These are phyloP conservation scores for Ophion costatus DNA, from an alignment of 2,888 invertebrate genomes.

Conservation along the genomic window DNA sequence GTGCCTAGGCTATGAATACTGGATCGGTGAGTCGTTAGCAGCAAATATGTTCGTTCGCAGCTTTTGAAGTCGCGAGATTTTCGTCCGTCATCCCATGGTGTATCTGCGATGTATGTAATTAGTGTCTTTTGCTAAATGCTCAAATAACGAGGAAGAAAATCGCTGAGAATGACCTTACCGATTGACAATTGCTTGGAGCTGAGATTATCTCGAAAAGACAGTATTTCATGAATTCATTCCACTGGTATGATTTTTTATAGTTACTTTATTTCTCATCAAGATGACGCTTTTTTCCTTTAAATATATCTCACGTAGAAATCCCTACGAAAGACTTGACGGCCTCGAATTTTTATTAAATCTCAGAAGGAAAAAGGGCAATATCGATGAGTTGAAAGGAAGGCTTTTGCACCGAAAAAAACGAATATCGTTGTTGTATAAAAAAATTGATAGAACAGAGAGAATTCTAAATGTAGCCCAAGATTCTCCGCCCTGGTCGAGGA, in stretches of 20 bases:
- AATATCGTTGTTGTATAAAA: neutral
- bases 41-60: slow-evolving; percentile 38
- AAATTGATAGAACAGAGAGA: slow-evolving; percentile 2
- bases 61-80: slow-evolving; percentile 23
- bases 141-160: slow-evolving; percentile 23
- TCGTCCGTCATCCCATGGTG: slow-evolving; percentile 12
- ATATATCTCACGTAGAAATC: neutral
- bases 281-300: neutral
- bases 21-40: slow-evolving; percentile 63
- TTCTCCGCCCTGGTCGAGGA: slow-evolving; percentile 41
- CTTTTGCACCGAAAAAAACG: neutral
- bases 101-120: slow-evolving; percentile 15
- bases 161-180: neutral
- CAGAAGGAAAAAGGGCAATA: neutral
- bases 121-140: neutral
- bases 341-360: neutral
- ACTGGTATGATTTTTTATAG: neutral
- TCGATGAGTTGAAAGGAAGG: neutral
- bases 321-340: too few species aligned
- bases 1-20: slow-evolving; percentile 32
- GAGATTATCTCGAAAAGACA: neutral
- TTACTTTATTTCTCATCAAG: neutral
- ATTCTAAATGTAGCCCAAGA: slow-evolving; percentile 24
- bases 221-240: neutral
- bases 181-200: neutral